These are phyloP conservation scores for Sminthurides bifidus DNA, from an alignment of 1,140 invertebrate genomes.

Conservation along the genomic window DNA sequence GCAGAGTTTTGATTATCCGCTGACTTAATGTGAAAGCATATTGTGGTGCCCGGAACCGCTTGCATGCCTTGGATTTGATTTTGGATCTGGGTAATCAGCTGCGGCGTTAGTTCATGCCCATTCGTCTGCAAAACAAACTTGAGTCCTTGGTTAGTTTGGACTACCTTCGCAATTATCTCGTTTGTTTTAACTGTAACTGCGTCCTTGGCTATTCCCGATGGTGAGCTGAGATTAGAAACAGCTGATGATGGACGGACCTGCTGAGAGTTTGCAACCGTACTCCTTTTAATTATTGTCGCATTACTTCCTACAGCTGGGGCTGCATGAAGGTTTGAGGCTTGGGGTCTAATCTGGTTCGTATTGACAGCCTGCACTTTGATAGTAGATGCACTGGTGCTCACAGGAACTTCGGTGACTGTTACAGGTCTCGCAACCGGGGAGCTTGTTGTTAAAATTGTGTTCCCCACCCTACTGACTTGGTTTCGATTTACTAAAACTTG, in stretches of 20 bases:
- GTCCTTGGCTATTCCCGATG: not conserved
- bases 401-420: no score
- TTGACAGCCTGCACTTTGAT: not conserved
- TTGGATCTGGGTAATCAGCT: not conserved
- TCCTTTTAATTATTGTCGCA: not conserved
- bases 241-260: not conserved
- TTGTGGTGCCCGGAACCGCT: not conserved
- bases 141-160: not conserved
- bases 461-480: not conserved
- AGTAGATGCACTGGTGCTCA: no score
- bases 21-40: constrained; percentile 1
- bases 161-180: not conserved
- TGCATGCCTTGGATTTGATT: not conserved
- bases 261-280: not conserved
- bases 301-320: not conserved
- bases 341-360: not conserved
- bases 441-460: not conserved
- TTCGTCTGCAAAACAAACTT: not conserved
- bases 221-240: not conserved
- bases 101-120: constrained; percentile 1
- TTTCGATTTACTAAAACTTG: not conserved
- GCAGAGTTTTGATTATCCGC: no score
- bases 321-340: not conserved
- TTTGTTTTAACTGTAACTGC: not conserved
- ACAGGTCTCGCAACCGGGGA: not conserved